Percentiles rank a stretch among this genome's conserved stretches.
These are phyloP conservation scores for Phataginus tetradactyla DNA, from an alignment of 2,797 vertebrate species.

Conservation along the genomic window DNA sequence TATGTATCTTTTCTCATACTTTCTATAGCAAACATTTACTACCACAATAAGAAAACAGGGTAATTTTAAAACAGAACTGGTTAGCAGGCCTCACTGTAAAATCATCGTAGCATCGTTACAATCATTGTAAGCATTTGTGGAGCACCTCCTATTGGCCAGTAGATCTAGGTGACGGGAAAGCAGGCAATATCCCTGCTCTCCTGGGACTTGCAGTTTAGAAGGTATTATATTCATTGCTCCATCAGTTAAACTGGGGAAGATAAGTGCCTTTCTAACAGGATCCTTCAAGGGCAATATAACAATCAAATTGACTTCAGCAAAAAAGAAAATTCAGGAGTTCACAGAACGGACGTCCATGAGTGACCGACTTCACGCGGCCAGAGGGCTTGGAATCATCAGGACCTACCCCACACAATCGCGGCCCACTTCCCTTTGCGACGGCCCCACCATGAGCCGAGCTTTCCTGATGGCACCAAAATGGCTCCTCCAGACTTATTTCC, in stretches of 20 bases:
- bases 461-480: not conserved
- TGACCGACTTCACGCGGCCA: not conserved
- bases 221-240: not conserved
- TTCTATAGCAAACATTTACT: not conserved
- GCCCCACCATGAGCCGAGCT: not conserved
- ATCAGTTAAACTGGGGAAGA: not conserved
- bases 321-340: not conserved
- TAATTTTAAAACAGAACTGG: not conserved
- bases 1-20: not conserved
- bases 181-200: not conserved
- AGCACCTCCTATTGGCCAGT: not conserved
- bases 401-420: not conserved
- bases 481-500: not conserved
- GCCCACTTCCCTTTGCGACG: not conserved
- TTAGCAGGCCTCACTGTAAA: not conserved
- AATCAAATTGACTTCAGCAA: not conserved
- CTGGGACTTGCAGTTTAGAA: not conserved
- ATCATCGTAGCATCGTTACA: not conserved
- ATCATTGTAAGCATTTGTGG: not conserved
- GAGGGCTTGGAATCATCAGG: not conserved
- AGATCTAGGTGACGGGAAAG: not conserved
- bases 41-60: not conserved
- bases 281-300: not conserved
- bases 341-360: not conserved
- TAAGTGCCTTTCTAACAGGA: not conserved